phyloP scores from a whole-genome alignment of 2,113 vertebrate genomes.

The Potamarius usumacintae region DNA sequence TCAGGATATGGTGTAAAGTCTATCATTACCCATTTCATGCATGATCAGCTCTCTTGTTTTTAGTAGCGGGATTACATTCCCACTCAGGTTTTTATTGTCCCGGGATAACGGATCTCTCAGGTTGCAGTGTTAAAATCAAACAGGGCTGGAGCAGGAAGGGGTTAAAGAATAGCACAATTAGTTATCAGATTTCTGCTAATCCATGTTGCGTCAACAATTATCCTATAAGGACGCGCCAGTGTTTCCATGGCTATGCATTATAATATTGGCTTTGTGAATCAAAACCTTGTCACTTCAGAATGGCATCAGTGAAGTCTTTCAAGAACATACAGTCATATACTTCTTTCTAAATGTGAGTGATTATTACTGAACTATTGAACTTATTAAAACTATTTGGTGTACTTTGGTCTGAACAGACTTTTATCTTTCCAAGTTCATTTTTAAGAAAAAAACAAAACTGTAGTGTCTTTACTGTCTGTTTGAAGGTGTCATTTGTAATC shows the following conservation, averaged over 20 bases:
- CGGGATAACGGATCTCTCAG: conserved; percentile 67
- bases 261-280: conserved; percentile 23
- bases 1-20: conserved; percentile 33
- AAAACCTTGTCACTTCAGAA: neutral
- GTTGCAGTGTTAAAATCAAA: conserved; percentile 67
- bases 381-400: neutral
- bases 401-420: neutral
- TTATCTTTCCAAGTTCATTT: neutral
- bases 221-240: conserved; percentile 54
- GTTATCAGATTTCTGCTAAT: conserved; percentile 75
- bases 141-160: conserved; percentile 33
- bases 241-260: conserved; percentile 65
- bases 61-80: conserved; percentile 57
- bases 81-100: conserved; percentile 55
- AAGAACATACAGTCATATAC: neutral
- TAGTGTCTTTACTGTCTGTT: neutral
- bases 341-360: neutral
- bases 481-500: neutral
- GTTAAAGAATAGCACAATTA: conserved; percentile 67
- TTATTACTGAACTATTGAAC: neutral
- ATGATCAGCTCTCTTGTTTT: conserved; percentile 56
- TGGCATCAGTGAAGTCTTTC: neutral
- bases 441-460: neutral
- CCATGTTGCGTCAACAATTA: conserved; percentile 56
- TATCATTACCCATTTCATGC: conserved; percentile 50